A percentile compares a stretch with the other conserved stretches of the same genome.
These are phyloP conservation scores for Microplitis demolitor DNA, from an alignment of 1,140 invertebrate species.

Conservation along the genomic window DNA sequence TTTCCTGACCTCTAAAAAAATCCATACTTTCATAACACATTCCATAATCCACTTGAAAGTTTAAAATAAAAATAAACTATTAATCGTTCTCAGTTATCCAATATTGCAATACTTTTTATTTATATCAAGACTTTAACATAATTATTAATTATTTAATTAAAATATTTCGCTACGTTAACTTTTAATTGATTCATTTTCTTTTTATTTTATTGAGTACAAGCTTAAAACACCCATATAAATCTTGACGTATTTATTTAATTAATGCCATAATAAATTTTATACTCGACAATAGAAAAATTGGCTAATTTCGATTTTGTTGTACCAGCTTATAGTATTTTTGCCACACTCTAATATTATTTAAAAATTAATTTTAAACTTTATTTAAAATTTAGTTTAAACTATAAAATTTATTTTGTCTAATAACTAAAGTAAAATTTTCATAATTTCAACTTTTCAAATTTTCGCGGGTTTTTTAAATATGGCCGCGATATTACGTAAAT, in stretches of 20 bases:
- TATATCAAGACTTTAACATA: no score
- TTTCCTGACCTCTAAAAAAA: background rate
- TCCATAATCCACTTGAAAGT: no score
- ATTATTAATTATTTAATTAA: background rate
- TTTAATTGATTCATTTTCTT: background rate
- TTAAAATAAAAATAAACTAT: no score
- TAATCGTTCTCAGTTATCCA: no score
- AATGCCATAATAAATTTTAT: background rate
- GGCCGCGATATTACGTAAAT: conserved; percentile 21
- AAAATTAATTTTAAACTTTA: no score
- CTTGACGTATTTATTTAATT: background rate
- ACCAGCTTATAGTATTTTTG: background rate
- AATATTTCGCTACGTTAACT: background rate
- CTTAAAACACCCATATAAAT: background rate
- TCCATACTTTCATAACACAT: no score
- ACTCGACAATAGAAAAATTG: conserved; percentile 14
- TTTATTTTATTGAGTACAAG: background rate
- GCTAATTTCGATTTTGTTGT: background rate
- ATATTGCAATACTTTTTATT: no score
- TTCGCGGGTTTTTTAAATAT: conserved; percentile 8
- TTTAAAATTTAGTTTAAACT: background rate
- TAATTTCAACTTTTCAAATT: background rate
- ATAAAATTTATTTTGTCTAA: background rate
- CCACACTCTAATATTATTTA: background rate
- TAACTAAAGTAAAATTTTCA: background rate